phyloP scores from a whole-genome alignment of 1,140 invertebrate species.

The Drosophila truncata region DNA sequence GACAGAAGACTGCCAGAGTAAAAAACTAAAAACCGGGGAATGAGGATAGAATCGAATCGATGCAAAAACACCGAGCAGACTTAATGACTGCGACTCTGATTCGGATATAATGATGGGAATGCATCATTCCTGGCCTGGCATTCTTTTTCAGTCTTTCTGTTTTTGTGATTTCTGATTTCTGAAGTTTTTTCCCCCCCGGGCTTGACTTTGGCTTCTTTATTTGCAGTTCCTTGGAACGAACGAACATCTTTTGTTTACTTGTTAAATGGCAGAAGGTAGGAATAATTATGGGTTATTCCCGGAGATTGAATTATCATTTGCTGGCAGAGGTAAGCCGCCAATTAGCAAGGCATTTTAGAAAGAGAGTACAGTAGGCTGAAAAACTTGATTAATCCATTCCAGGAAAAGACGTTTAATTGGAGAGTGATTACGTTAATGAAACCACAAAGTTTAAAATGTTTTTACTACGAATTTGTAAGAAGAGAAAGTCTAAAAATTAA shows the following conservation, averaged over 20 bases:
- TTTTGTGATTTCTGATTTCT: constrained; percentile 1
- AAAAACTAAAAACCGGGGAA: constrained; percentile 4
- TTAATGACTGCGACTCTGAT: constrained; percentile 55
- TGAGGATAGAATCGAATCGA: constrained; percentile 31
- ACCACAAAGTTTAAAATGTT: neutral
- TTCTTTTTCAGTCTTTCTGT: constrained; percentile 8
- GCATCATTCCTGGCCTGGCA: constrained; percentile 17
- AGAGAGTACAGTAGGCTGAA: constrained; percentile 3
- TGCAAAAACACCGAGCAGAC: constrained; percentile 34
- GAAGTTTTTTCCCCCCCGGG: neutral
- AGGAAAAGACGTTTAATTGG: constrained; percentile 1
- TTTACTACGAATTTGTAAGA: too few species aligned
- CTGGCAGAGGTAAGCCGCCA: constrained; percentile 32
- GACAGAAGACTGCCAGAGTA: constrained; percentile 12
- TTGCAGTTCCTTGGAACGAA: constrained; percentile 22
- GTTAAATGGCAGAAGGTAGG: constrained; percentile 31
- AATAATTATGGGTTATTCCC: constrained; percentile 34
- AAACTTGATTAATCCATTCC: constrained; percentile 14
- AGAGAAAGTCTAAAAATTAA: neutral
- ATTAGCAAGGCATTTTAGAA: constrained; percentile 39
- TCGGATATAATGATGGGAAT: constrained; percentile 61
- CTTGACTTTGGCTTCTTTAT: constrained; percentile 21
- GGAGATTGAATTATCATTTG: constrained; percentile 43
- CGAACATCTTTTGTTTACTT: constrained; percentile 38
- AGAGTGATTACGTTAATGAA: neutral